A percentile compares a stretch with the other conserved stretches of the same genome.
phyloP scores from a whole-genome alignment of 2,888 invertebrate genomes.

The Lochmaea crataegi region DNA sequence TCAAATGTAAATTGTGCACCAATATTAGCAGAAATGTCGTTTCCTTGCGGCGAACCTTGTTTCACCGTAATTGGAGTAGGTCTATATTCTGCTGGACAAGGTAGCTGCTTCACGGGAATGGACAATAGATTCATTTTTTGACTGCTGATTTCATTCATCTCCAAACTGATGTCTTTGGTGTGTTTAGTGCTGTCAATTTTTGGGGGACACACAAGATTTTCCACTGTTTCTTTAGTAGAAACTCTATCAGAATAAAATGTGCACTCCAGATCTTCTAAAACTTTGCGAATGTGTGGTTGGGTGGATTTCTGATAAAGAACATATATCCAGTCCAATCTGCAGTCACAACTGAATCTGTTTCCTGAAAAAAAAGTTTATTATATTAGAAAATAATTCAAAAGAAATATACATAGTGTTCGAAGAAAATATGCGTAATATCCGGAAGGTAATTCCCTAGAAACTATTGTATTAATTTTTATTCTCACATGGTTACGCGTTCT shows the following conservation, averaged over 20 bases:
- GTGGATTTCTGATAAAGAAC: conserved; percentile 79
- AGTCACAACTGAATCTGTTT: conserved; percentile 86
- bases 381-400: not conserved
- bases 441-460: too few relatives aligned
- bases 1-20: conserved; percentile 11
- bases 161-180: not conserved
- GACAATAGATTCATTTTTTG: conserved; percentile 28
- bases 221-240: conserved; percentile 31
- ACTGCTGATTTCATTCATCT: not conserved
- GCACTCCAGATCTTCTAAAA: conserved; percentile 79
- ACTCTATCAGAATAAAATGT: conserved; percentile 67
- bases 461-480: too few relatives aligned
- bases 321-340: conserved; percentile 85
- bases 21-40: conserved; percentile 8
- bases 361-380: conserved; percentile 69
- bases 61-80: conserved; percentile 56
- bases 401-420: too few relatives aligned
- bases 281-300: conserved; percentile 75
- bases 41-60: conserved; percentile 47
- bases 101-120: conserved; percentile 58
- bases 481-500: too few relatives aligned
- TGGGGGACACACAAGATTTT: conserved; percentile 37
- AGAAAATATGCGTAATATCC: too few relatives aligned
- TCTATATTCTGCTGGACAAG: conserved; percentile 61
- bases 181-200: conserved; percentile 23